Evolutionary conservation across 2,113 vertebrate species (phyloP).

Genomic region (Pelusios castaneus): DNA sequence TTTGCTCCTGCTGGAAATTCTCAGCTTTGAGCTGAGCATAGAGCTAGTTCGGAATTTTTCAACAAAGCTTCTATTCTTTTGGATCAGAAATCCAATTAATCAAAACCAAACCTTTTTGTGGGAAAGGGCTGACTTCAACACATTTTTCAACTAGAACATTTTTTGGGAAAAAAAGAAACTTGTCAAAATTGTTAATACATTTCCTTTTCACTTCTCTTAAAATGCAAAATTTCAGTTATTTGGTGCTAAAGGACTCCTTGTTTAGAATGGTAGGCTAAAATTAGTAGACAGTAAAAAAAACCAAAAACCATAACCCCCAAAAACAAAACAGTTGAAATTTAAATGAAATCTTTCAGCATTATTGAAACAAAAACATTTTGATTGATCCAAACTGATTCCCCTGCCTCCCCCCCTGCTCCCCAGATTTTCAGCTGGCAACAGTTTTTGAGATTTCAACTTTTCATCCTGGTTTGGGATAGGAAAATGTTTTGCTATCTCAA

Average conservation of each 20-base stretch:
- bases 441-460: background rate
- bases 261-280: background rate
- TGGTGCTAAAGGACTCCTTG: background rate
- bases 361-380: background rate
- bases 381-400: background rate
- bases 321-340: background rate
- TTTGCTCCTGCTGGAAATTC: accelerated
- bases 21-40: background rate
- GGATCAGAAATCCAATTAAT: background rate
- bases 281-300: background rate
- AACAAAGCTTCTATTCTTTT: background rate
- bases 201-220: background rate
- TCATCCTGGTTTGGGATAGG: background rate
- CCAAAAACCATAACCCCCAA: too few relatives aligned
- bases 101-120: background rate
- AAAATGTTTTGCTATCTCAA: background rate
- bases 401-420: too few relatives aligned
- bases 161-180: background rate
- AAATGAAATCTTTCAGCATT: background rate
- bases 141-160: background rate
- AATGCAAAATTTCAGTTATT: background rate
- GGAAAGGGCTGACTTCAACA: background rate
- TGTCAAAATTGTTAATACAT: background rate
- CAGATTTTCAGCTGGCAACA: background rate
- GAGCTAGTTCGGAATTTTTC: background rate